Conservation (phyloP, 2,113 vertebrate genomes). For the Phaethornis superciliosus region DNA sequence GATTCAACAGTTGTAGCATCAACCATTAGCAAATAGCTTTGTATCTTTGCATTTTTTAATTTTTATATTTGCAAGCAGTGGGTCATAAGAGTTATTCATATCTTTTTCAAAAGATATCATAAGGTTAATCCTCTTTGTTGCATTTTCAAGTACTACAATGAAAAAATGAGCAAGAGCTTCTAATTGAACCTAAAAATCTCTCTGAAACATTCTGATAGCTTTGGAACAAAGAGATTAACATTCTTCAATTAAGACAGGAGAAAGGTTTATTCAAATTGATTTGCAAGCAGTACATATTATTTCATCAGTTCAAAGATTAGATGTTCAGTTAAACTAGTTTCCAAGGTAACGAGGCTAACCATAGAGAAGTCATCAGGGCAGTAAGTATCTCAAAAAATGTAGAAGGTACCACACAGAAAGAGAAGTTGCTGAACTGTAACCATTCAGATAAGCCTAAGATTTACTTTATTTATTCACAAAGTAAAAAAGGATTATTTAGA, state of each 20-base stretch:
- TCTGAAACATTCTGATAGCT: not conserved
- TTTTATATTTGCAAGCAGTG: not conserved
- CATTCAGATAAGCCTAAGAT: not conserved
- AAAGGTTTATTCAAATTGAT: slow-evolving; percentile 18
- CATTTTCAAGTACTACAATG: not conserved
- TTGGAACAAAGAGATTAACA: slow-evolving; percentile 28
- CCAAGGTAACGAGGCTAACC: slow-evolving; percentile 55
- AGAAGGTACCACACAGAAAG: not conserved
- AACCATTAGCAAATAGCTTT: not conserved
- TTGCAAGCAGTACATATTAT: not conserved
- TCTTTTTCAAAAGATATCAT: not conserved
- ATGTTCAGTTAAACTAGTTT: slow-evolving; percentile 15
- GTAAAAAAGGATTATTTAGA: not conserved
- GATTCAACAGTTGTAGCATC: not conserved
- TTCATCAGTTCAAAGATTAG: slow-evolving; percentile 35
- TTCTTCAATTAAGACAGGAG: slow-evolving; percentile 16
- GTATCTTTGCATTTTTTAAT: not conserved
- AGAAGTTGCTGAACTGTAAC: not conserved
- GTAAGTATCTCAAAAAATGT: slow-evolving; percentile 40
- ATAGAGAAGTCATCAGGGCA: slow-evolving; percentile 25
- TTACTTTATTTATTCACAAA: not conserved
- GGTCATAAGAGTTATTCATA: not conserved
- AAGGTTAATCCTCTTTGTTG: not conserved
- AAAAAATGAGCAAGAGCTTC: not conserved
- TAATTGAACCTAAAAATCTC: not conserved